Percentiles rank a stretch among this genome's conserved stretches.
Evolutionary conservation across 2,888 invertebrate genomes (phyloP).

Genomic region (Polydrusus pterygomalis): DNA sequence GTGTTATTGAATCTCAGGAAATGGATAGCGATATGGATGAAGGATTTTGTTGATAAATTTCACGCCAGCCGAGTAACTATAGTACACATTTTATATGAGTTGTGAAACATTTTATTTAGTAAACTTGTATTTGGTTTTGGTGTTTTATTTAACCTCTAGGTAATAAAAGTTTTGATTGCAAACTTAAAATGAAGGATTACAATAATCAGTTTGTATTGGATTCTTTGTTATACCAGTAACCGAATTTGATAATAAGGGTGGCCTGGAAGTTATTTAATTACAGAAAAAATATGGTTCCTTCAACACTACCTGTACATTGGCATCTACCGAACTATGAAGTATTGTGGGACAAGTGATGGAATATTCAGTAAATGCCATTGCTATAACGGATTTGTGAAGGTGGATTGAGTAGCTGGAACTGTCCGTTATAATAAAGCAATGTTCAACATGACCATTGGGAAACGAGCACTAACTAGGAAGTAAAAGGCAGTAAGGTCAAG

Average conservation of each 20-base stretch:
- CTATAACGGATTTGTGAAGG: constrained; percentile 17
- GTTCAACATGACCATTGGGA: neutral
- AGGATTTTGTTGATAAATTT: constrained; percentile 61
- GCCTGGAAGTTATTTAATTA: no score
- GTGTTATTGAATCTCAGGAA: constrained; percentile 71
- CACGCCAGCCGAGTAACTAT: neutral
- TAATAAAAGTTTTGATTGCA: no score
- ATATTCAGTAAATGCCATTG: neutral
- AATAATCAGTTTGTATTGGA: no score
- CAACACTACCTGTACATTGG: no score
- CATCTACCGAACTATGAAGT: no score
- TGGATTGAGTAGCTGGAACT: constrained; percentile 19
- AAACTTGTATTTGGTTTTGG: neutral
- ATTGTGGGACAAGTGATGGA: no score
- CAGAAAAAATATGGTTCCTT: no score
- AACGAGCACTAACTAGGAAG: neutral
- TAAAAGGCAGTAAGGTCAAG: no score
- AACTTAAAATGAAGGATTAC: no score
- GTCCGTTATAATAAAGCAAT: constrained; percentile 2
- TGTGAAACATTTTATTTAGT: neutral
- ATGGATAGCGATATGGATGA: constrained; percentile 68
- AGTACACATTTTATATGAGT: neutral
- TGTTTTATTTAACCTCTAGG: constrained; percentile 2
- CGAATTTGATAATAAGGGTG: no score
- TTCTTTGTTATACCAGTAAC: no score